Base-by-base conservation (phyloP, 2,797 vertebrate genomes). In the Rhinichthys osculus region DNA sequence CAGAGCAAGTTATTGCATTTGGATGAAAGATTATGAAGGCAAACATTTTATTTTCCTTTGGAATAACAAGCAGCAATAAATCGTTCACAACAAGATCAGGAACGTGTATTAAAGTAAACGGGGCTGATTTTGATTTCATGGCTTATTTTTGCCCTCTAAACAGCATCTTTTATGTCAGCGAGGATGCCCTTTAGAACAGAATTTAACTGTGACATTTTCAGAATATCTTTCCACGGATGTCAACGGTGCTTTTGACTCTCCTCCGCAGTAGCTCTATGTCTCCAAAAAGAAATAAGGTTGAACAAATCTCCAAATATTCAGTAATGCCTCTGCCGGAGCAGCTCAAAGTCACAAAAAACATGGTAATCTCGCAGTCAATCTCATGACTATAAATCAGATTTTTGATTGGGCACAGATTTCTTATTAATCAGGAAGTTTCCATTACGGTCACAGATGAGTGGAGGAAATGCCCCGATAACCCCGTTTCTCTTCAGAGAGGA, bases 341-440 rank as follows among this genome's bases (percentile, higher is more conserved):
- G 59, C 71, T 78, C 69, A 87, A 82, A 74, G 82, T 88, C 85
- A 82, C 52, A 82, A 50, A 70, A 71, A 38, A 35, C 13, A 40
- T 16, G 10, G 27, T 73, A 79, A 82, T 85, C 66, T 76, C 73
- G 44, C 64, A 85, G 82, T 88, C 85, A 74, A 82, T 86, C 70
- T 87, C 72, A 54, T 66, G 42, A 54, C 62, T 82, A 59, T 81
- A 87, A 88, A 89, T 88, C 89, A 73, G 87, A 83, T 80, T 88
- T 85, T 38, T 76, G 78, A 84, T 84, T 66, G 83, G 57, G 78
- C 44, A 33, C 27, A 64, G 30, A 73, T 87, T 38, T 70, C 52
- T 85, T 59, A 80, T 87, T 88, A 88, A 78, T 83, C 81, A 23
- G 52, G 52, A 82, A 69, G 57, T 50, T 57, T 86, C 59, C 42